A percentile compares a stretch with the other conserved stretches of the same genome.
Conservation (phyloP, 2,113 vertebrate genomes). For the Triplophysa tibetana region DNA sequence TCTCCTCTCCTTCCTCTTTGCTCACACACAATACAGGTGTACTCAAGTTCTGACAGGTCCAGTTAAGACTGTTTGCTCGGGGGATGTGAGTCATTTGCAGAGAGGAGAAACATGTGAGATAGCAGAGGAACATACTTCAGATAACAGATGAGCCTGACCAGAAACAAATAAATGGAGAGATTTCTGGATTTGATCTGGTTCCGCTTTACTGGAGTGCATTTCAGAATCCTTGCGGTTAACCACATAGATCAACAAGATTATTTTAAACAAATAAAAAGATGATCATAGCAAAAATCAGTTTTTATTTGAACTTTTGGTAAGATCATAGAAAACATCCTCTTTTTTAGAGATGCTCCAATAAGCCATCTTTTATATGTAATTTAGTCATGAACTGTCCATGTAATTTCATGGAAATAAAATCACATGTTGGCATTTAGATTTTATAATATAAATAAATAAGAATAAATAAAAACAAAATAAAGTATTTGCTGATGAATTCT, state of each 20-base stretch:
- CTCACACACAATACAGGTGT: conserved; percentile 66
- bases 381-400: no score
- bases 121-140: conserved; percentile 50
- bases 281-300: background rate
- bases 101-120: conserved; percentile 56
- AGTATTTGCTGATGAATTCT: no score
- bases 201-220: background rate
- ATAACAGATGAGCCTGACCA: conserved; percentile 35
- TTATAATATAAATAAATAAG: no score
- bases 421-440: no score
- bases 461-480: no score
- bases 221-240: conserved; percentile 12
- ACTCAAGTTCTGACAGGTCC: conserved; percentile 66
- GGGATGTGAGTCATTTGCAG: conserved; percentile 70
- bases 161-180: background rate
- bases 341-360: no score
- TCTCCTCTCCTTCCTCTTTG: conserved; percentile 68
- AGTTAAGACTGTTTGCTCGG: conserved; percentile 63
- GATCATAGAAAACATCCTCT: no score
- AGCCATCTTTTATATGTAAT: no score
- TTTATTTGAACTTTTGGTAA: no score
- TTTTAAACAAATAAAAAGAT: conserved; percentile 9
- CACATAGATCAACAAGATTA: conserved; percentile 10
- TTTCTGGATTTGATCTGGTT: conserved; percentile 16
- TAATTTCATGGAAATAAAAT: no score